These are phyloP conservation scores for Synergus umbraculus DNA, from an alignment of 2,888 invertebrate species.

Conservation along the genomic window DNA sequence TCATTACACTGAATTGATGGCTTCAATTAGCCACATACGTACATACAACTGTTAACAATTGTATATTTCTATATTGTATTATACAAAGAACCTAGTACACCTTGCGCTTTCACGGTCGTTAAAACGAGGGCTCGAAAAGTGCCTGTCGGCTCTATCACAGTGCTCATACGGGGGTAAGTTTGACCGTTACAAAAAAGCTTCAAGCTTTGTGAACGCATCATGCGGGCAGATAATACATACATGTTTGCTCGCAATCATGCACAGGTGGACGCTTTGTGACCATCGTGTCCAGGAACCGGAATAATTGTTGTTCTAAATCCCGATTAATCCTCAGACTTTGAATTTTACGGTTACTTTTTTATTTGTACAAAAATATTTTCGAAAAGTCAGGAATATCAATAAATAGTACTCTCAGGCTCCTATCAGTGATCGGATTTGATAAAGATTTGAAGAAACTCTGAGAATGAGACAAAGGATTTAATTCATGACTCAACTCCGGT, in stretches of 20 bases:
- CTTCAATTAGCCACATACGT: conserved; percentile 20
- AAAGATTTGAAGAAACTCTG: background rate
- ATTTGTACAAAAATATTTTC: too few relatives aligned
- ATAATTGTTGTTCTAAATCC: conserved; percentile 61
- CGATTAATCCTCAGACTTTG: conserved; percentile 61
- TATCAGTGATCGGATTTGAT: background rate
- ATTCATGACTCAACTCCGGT: background rate
- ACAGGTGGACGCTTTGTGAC: conserved; percentile 70
- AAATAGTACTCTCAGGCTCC: background rate
- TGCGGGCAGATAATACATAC: conserved; percentile 49
- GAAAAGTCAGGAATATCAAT: background rate
- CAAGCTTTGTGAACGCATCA: conserved; percentile 50
- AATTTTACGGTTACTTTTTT: background rate
- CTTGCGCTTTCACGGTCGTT: conserved; percentile 52
- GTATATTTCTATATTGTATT: background rate
- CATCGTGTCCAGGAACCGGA: conserved; percentile 62
- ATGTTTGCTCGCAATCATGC: conserved; percentile 45
- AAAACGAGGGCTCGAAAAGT: conserved; percentile 49
- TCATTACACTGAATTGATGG: conserved; percentile 17
- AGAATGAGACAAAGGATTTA: background rate
- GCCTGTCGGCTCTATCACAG: conserved; percentile 61
- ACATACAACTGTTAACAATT: background rate
- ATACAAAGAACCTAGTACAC: conserved; percentile 40
- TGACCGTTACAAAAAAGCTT: conserved; percentile 70
- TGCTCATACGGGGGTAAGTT: conserved; percentile 69